Conservation (phyloP, 2,113 vertebrate genomes). For the Xenopus laevis region DNA sequence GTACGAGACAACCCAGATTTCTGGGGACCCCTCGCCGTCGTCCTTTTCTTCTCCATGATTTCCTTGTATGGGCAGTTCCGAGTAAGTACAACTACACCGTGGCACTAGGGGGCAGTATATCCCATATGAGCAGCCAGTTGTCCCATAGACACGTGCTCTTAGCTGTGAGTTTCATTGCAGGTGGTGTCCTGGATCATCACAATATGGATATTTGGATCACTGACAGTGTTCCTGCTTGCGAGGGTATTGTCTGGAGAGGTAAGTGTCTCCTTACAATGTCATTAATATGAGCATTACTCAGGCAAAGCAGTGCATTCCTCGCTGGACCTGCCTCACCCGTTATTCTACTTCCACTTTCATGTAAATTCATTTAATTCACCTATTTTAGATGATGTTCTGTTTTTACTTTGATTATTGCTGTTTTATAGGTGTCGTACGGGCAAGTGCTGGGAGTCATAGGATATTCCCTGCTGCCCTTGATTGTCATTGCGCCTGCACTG, state of each 20-base stretch:
- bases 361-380: too few species aligned
- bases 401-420: too few species aligned
- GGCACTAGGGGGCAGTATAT: too few species aligned
- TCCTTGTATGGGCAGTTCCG: slow-evolving; percentile 96
- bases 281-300: slow-evolving; percentile 3
- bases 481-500: slow-evolving; percentile 90
- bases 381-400: too few species aligned
- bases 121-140: not conserved
- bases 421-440: slow-evolving; percentile 88
- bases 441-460: slow-evolving; percentile 98
- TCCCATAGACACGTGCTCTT: too few species aligned
- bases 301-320: not conserved
- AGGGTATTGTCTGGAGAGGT: slow-evolving; percentile 97
- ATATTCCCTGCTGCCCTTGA: slow-evolving; percentile 95
- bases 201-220: slow-evolving; percentile 98
- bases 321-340: not conserved
- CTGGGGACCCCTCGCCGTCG: slow-evolving; percentile 93
- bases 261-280: slow-evolving; percentile 55
- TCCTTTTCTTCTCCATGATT: slow-evolving; percentile 98
- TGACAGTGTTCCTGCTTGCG: slow-evolving; percentile 94
- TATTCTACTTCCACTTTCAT: not conserved
- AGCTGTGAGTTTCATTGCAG: slow-evolving; percentile 53
- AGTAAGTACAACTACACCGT: slow-evolving; percentile 64
- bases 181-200: slow-evolving; percentile 99
- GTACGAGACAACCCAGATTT: slow-evolving; percentile 98